Percentiles rank a stretch among this genome's conserved stretches.
These are phyloP conservation scores for Scolanthus callimorphus DNA, from an alignment of 92 coral and sea anemone species.

Conservation along the genomic window DNA sequence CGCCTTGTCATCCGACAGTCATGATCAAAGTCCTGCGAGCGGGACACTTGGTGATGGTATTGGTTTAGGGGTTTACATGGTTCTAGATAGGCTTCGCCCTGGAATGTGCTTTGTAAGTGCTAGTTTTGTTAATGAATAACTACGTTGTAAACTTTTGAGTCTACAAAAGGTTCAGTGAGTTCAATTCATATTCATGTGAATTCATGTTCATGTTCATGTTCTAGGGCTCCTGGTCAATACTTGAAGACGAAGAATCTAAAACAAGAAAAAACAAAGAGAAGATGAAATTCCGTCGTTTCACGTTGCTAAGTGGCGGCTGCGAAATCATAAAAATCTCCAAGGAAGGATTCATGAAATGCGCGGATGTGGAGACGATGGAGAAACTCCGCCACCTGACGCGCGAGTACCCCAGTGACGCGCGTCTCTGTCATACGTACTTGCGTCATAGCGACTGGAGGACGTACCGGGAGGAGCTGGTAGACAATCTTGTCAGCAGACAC, in stretches of 20 bases:
- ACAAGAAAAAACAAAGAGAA: neutral
- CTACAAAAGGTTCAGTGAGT: no score
- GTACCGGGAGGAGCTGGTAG: constrained; percentile 86
- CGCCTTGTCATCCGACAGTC: neutral
- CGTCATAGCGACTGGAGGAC: constrained; percentile 86
- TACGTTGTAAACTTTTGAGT: no score
- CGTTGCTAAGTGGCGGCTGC: constrained; percentile 84
- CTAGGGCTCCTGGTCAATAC: no score
- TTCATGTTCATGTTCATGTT: no score
- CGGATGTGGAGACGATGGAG: constrained; percentile 57
- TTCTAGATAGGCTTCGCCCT: constrained; percentile 58
- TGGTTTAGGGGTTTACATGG: constrained; percentile 84
- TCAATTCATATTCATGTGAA: no score
- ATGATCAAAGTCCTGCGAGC: neutral
- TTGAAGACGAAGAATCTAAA: constrained; percentile 23
- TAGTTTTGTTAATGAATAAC: no score
- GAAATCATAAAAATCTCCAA: constrained; percentile 77
- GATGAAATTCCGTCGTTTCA: constrained; percentile 46
- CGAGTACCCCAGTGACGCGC: constrained; percentile 68
- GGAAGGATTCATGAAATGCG: constrained; percentile 53
- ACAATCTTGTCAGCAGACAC: constrained; percentile 56
- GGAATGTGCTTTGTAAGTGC: constrained; percentile 77
- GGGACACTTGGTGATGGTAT: constrained; percentile 8
- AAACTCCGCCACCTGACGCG: constrained; percentile 43
- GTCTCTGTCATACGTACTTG: constrained; percentile 64